These are phyloP conservation scores for Simalia tracyae DNA, from an alignment of 2,797 vertebrate genomes.

Conservation along the genomic window DNA sequence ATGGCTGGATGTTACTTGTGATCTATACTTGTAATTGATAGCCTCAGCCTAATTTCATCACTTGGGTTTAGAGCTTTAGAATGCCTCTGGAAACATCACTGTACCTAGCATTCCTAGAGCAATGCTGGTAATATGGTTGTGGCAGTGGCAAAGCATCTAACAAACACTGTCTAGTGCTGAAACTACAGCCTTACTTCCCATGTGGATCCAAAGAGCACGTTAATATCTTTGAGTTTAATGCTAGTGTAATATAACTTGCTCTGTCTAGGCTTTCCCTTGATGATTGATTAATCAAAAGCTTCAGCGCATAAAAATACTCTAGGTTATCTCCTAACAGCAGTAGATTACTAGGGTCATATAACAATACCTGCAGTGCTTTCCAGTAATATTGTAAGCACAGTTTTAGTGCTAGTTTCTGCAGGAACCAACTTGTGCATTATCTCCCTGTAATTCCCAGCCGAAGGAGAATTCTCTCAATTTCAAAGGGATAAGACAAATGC, in stretches of 20 bases:
- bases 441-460: background rate
- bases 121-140: background rate
- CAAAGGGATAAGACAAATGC: background rate
- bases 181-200: background rate
- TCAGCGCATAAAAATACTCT: background rate
- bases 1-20: background rate
- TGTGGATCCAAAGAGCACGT: background rate
- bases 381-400: background rate
- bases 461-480: background rate
- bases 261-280: background rate
- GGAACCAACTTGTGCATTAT: background rate
- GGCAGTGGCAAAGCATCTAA: background rate
- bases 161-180: background rate
- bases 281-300: background rate
- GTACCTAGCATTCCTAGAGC: background rate
- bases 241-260: background rate
- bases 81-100: background rate
- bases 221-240: background rate
- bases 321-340: background rate
- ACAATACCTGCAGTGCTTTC: background rate
- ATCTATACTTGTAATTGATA: background rate
- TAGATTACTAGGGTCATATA: background rate
- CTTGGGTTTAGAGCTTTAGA: background rate
- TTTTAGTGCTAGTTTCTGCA: background rate
- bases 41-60: background rate